Evolutionary conservation across 1,140 invertebrate species (phyloP).

Genomic region (Agrypnia vestita): DNA sequence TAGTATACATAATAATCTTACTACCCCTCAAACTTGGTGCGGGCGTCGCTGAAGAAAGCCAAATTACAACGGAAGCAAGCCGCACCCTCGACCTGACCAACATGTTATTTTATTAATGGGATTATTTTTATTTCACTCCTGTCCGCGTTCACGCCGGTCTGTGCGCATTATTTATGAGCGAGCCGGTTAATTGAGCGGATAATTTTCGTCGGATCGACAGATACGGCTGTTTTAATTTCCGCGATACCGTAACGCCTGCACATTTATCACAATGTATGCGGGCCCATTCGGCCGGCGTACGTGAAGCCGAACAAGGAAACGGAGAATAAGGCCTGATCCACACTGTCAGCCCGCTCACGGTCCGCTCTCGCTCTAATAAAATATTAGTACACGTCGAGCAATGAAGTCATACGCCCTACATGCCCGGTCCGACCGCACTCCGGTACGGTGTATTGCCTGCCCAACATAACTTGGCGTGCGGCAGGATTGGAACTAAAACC

Average conservation of each 20-base stretch:
- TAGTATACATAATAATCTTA: no score
- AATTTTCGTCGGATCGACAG: slow-evolving; percentile 39
- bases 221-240: slow-evolving; percentile 40
- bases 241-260: slow-evolving; percentile 5
- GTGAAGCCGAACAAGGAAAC: no score
- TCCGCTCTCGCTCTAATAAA: no score
- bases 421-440: no score
- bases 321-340: no score
- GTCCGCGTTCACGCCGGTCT: slow-evolving; percentile 20
- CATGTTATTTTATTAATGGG: slow-evolving; percentile 38
- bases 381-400: no score
- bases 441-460: no score
- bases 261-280: slow-evolving; percentile 19
- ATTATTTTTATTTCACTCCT: slow-evolving; percentile 38
- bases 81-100: slow-evolving; percentile 2
- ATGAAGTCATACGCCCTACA: no score
- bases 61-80: background rate
- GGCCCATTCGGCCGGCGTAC: background rate
- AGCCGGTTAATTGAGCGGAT: slow-evolving; percentile 34
- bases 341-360: no score
- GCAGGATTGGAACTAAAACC: no score
- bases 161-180: slow-evolving; percentile 28
- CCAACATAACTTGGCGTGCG: no score
- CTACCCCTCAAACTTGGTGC: no score
- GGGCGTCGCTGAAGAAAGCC: background rate